Conservation (phyloP, 1,140 invertebrate species). For the Bombyx mori region ASM3026992v2 NC_085131.1:8517001-8517500, state of each 20-base stretch:
- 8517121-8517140: slow-evolving; percentile 81
- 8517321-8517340: too few species aligned
- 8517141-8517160: slow-evolving; percentile 82
- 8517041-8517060: background rate
- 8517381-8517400: too few species aligned
- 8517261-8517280: slow-evolving; percentile 85
- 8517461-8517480: too few species aligned
- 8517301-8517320: too few species aligned
- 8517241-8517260: slow-evolving; percentile 80
- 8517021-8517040: too few species aligned
- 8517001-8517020: too few species aligned
- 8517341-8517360: too few species aligned
- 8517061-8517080: background rate
- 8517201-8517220: slow-evolving; percentile 88
- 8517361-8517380: too few species aligned
- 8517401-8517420: too few species aligned
- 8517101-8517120: slow-evolving; percentile 78
- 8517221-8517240: slow-evolving; percentile 87
- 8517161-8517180: slow-evolving; percentile 79
- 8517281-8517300: slow-evolving; percentile 21
- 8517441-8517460: too few species aligned
- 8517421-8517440: too few species aligned
- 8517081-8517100: background rate
- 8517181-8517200: slow-evolving; percentile 78
- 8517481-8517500: too few species aligned